Evolutionary conservation across 2,113 vertebrate genomes (phyloP).

Genomic region (Columba livia): DNA sequence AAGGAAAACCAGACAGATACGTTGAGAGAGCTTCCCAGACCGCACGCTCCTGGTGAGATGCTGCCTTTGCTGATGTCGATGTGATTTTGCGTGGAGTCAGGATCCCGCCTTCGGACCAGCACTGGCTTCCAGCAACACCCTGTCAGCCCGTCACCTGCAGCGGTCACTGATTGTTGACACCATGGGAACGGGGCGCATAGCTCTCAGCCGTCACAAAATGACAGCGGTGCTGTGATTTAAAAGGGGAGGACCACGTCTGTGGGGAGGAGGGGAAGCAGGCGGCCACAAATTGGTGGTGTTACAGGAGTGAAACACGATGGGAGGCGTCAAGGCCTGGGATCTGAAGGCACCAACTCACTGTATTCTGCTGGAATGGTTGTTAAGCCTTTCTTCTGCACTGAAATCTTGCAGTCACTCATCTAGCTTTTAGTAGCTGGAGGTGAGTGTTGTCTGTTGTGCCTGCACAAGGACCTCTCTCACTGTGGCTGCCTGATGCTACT

Average conservation of each 20-base stretch:
- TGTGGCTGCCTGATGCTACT: not conserved
- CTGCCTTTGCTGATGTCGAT: not conserved
- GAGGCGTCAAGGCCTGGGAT: not conserved
- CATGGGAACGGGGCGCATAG: not conserved
- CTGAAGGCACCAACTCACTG: not conserved
- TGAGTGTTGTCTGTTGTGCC: not conserved
- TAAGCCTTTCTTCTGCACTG: not conserved
- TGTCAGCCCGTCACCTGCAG: not conserved
- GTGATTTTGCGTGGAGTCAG: not conserved
- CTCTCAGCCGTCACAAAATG: not conserved
- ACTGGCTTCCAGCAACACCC: not conserved
- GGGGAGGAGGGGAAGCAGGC: not conserved
- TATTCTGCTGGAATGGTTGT: not conserved
- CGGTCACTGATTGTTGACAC: not conserved
- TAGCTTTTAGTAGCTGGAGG: not conserved
- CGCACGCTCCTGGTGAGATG: fast-evolving
- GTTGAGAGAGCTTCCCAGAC: not conserved
- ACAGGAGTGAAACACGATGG: not conserved
- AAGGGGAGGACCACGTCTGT: fast-evolving
- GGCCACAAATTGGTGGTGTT: not conserved
- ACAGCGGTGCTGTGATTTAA: not conserved
- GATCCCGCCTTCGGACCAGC: not conserved
- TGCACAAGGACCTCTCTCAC: not conserved
- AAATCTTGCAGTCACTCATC: not conserved
- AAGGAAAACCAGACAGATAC: not conserved